Base-by-base conservation (phyloP, 2,888 invertebrate species). In the Luffia ferchaultella region DNA sequence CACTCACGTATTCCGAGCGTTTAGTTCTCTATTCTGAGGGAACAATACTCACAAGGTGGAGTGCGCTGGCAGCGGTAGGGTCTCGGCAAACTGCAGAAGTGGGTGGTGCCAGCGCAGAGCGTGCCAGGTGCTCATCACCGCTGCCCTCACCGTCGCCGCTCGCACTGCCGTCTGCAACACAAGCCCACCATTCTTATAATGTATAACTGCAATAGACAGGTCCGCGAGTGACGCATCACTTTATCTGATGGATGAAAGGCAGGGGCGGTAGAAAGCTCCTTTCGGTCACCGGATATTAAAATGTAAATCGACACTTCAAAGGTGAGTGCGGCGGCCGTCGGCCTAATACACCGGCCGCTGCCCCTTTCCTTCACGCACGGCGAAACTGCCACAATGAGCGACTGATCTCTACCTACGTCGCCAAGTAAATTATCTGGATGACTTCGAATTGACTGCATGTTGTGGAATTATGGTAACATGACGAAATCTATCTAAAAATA, bases 121-220 rank as follows among this genome's bases (percentile, higher is more conserved):
- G 71, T 17, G 73, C 70, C 15, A 64, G 68, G 46, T 76, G 70
- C 63, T 77, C 78, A 68, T 78, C 79, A 53, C 77, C 79, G 67
- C 77, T 76, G 58, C 62, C 60, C 53, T 73, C 73, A 59, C 76
- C 76, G 60, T 78, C 80, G 62, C 55, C 57, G 67, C 80, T 80
- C 60, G 82, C 82, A 18, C 79, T 78, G 2, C 79, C 82, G 53
- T 80, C 77, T 78, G 73, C 15, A 50, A 52, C 30, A 16, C 7
- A 7, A 30, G n/a, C n/a, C n/a, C n/a, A n/a, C 12, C 30, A 30
- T 30, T 30, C 30, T 30, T 12, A 30, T 7, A 30, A 30, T 30
- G n/a, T n/a, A n/a, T 12, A 12, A 30, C 30, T 30, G 12, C 30
- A 12, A 30, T 30, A 3, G 3, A 30, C 30, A 30, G 30, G 30